These are phyloP conservation scores for Hestina assimilis DNA, from an alignment of 1,140 invertebrate genomes.

Conservation along the genomic window DNA sequence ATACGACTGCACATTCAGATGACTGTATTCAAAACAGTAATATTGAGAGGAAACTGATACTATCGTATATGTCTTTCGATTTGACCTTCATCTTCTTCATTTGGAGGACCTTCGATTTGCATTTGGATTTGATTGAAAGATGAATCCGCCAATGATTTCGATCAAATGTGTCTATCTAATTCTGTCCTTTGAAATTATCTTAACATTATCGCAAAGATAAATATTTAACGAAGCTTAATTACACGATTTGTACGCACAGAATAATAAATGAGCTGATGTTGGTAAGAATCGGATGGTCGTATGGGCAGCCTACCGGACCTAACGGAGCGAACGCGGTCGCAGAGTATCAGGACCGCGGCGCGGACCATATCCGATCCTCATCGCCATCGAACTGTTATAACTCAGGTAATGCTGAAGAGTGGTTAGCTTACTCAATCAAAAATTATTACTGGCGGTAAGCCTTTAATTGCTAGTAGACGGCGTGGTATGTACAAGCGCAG, in stretches of 20 bases:
- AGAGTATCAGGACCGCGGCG: constrained; percentile 42
- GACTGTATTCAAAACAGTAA: too few species aligned
- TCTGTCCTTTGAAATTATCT: neutral
- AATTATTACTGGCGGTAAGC: too few species aligned
- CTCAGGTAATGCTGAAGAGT: too few species aligned
- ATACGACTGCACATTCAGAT: too few species aligned
- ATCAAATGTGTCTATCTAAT: neutral
- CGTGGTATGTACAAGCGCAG: too few species aligned
- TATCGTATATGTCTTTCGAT: too few species aligned
- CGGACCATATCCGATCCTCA: constrained; percentile 64
- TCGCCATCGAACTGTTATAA: constrained; percentile 45
- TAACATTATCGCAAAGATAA: neutral
- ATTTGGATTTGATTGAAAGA: constrained; percentile 20
- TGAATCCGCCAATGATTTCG: too few species aligned
- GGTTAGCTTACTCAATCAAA: too few species aligned
- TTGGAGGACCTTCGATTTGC: constrained; percentile 13
- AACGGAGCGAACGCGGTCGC: constrained; percentile 62
- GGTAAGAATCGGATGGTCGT: constrained; percentile 29
- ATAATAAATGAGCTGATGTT: constrained; percentile 9
- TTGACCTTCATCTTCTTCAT: too few species aligned
- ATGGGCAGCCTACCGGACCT: constrained; percentile 73
- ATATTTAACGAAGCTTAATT: neutral
- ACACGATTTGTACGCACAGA: neutral
- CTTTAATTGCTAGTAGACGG: too few species aligned
- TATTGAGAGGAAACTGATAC: too few species aligned